Evolutionary conservation across 2,797 vertebrate genomes (phyloP).

Genomic region (Gambelia wislizenii): DNA sequence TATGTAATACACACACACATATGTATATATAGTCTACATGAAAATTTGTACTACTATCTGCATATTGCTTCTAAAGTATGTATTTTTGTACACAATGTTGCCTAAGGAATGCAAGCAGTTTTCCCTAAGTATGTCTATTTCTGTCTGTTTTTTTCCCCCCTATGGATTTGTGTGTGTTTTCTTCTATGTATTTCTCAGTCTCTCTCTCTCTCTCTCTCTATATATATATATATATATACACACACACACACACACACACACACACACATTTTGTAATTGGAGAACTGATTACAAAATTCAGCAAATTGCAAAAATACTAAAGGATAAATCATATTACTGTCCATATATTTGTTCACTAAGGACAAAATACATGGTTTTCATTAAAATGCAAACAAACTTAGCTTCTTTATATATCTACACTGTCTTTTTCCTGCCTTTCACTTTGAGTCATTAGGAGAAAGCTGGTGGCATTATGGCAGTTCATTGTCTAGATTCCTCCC

Average conservation of each 20-base stretch:
- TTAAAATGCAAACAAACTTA: neutral
- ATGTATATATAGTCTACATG: too few species aligned
- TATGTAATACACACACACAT: too few species aligned
- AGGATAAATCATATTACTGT: too few species aligned
- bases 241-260: too few species aligned
- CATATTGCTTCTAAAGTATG: neutral
- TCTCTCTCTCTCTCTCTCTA: too few species aligned
- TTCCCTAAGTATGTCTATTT: neutral
- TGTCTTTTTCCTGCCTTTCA: neutral
- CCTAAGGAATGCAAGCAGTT: neutral
- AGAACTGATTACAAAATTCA: neutral
- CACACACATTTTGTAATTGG: neutral
- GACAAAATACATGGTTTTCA: neutral
- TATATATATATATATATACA: too few species aligned
- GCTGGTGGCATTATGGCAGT: neutral
- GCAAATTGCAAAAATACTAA: neutral
- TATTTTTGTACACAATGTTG: neutral
- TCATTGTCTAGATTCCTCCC: neutral
- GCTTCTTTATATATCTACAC: neutral
- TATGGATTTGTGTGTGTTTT: too few species aligned
- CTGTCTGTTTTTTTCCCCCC: neutral
- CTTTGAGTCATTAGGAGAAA: neutral
- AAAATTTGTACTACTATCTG: neutral
- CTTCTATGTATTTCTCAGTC: too few species aligned
- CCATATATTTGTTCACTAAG: neutral